Evolutionary conservation across 1,140 invertebrate species (phyloP).

Genomic region (Saccostrea glomerata): DNA sequence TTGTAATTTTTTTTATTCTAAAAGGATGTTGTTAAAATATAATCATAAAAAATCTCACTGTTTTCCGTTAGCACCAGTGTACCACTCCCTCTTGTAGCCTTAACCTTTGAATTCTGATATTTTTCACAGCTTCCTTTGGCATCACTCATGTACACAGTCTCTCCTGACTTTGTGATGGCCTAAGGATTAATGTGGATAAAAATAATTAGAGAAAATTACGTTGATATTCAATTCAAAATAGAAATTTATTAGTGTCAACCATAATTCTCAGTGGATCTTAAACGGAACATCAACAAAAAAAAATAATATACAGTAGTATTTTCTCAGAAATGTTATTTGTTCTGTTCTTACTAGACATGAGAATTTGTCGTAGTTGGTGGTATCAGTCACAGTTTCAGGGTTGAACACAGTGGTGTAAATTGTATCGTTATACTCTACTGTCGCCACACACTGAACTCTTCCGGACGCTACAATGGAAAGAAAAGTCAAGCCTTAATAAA

Average conservation of each 20-base stretch:
- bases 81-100: neutral
- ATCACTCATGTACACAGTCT: conserved; percentile 34
- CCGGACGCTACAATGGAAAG: neutral
- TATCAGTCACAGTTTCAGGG: conserved; percentile 18
- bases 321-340: neutral
- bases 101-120: neutral
- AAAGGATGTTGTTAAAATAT: neutral
- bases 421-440: neutral
- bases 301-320: neutral
- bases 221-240: too few relatives aligned
- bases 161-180: conserved; percentile 5
- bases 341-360: conserved; percentile 7
- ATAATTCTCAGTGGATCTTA: too few relatives aligned
- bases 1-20: neutral
- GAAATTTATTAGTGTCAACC: too few relatives aligned
- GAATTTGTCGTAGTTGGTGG: conserved; percentile 11
- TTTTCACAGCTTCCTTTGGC: conserved; percentile 14
- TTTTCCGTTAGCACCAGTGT: neutral
- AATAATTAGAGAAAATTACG: too few relatives aligned
- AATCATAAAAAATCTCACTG: neutral
- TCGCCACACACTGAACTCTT: neutral
- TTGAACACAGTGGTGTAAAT: neutral
- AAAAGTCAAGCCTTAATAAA: neutral
- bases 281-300: too few relatives aligned
- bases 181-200: neutral